These are phyloP conservation scores for Ormyrus thymus DNA, from an alignment of 2,888 invertebrate species.

Conservation along the genomic window DNA sequence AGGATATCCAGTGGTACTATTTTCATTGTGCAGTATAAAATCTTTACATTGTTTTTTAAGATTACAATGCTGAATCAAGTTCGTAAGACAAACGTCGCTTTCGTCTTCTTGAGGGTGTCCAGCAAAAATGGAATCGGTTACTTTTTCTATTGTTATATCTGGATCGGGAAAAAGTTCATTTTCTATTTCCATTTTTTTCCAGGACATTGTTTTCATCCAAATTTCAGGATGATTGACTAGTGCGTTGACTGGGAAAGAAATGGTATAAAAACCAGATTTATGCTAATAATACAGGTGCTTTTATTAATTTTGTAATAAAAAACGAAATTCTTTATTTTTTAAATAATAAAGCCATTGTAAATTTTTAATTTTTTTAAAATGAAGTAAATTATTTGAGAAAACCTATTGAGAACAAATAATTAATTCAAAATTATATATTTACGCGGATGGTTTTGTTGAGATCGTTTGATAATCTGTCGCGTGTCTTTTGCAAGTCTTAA, in stretches of 20 bases:
- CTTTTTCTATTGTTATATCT: conserved; percentile 38
- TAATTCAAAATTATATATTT: neutral
- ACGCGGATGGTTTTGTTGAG: neutral
- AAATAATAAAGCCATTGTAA: too few relatives aligned
- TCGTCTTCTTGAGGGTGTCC: conserved; percentile 65
- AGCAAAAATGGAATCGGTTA: conserved; percentile 56
- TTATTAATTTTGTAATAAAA: too few relatives aligned
- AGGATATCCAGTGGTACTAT: conserved; percentile 69
- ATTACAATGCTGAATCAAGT: conserved; percentile 50
- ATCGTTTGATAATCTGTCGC: conserved; percentile 27
- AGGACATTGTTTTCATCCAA: conserved; percentile 64
- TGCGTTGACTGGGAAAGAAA: conserved; percentile 48
- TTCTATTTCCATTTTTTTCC: conserved; percentile 54
- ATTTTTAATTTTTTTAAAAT: neutral
- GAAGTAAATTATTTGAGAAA: neutral
- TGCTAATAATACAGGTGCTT: neutral
- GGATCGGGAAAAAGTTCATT: conserved; percentile 13
- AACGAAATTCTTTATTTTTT: conserved; percentile 47
- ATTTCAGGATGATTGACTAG: conserved; percentile 60
- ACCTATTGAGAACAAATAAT: neutral
- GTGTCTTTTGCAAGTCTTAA: conserved; percentile 50
- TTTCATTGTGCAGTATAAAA: conserved; percentile 60
- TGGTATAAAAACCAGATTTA: neutral
- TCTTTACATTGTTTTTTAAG: conserved; percentile 61
- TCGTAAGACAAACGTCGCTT: conserved; percentile 64